Conservation (phyloP, 1,140 invertebrate genomes). For the Acyrthosiphon pisum region DNA sequence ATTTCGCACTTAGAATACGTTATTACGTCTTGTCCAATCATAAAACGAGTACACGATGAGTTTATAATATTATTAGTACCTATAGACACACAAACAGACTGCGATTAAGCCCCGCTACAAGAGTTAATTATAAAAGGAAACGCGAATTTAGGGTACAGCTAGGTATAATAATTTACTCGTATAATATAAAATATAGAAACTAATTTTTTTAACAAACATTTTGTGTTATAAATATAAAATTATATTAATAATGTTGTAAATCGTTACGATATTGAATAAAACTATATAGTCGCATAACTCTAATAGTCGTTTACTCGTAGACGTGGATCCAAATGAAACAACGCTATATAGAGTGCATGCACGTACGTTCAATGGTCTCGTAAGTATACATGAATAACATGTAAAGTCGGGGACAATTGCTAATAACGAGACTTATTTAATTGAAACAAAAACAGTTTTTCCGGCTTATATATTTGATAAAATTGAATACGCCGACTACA, state of each 20-base stretch:
- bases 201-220: not conserved
- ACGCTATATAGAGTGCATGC: no score
- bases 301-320: not conserved
- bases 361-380: not conserved
- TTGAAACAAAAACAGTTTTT: conserved; percentile 8
- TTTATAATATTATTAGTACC: no score
- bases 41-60: no score
- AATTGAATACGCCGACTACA: not conserved
- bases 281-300: not conserved
- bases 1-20: no score
- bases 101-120: no score
- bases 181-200: no score
- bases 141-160: no score
- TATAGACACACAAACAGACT: no score
- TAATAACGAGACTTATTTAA: not conserved
- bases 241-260: not conserved
- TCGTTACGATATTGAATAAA: not conserved
- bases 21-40: no score
- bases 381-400: no score
- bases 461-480: not conserved
- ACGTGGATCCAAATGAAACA: not conserved
- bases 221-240: not conserved
- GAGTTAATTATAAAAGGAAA: no score
- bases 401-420: not conserved
- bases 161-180: no score